These are phyloP conservation scores for Plecotus auritus DNA, from an alignment of 2,113 vertebrate species.

Conservation along the genomic window DNA sequence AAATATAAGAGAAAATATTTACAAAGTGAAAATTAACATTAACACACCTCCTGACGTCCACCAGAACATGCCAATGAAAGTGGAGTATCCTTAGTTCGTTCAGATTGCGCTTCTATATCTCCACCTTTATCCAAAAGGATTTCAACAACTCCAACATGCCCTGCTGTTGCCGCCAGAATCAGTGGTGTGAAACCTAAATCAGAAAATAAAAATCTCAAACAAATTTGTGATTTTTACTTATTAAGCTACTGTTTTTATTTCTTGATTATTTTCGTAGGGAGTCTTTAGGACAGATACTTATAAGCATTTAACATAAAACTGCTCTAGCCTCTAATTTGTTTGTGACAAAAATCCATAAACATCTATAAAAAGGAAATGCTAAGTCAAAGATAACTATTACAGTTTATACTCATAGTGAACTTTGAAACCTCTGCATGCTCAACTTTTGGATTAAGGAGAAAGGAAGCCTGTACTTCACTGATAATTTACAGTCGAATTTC, in stretches of 20 bases:
- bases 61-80: constrained; percentile 97
- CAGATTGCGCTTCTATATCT: constrained; percentile 98
- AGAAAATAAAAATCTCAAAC: constrained; percentile 46
- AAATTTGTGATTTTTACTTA: constrained; percentile 14
- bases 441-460: constrained; percentile 21
- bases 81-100: constrained; percentile 99
- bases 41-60: constrained; percentile 93
- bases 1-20: constrained; percentile 41
- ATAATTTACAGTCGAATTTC: not conserved
- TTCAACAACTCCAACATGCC: constrained; percentile 97
- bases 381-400: constrained; percentile 21
- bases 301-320: constrained; percentile 38
- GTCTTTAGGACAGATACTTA: not conserved
- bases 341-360: constrained; percentile 14
- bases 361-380: constrained; percentile 4
- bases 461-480: not conserved
- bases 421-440: not conserved
- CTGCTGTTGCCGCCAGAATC: constrained; percentile 97
- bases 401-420: not conserved
- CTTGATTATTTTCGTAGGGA: not conserved
- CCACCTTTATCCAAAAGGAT: constrained; percentile 98
- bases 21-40: constrained; percentile 12
- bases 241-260: not conserved
- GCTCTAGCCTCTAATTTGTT: constrained; percentile 1
- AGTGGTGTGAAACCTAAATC: constrained; percentile 94